Evolutionary conservation across 2,797 vertebrate genomes (phyloP), one percentile per base, ranked within the genome.

Genomic region (Melanotaenia trifasciata): DNA sequence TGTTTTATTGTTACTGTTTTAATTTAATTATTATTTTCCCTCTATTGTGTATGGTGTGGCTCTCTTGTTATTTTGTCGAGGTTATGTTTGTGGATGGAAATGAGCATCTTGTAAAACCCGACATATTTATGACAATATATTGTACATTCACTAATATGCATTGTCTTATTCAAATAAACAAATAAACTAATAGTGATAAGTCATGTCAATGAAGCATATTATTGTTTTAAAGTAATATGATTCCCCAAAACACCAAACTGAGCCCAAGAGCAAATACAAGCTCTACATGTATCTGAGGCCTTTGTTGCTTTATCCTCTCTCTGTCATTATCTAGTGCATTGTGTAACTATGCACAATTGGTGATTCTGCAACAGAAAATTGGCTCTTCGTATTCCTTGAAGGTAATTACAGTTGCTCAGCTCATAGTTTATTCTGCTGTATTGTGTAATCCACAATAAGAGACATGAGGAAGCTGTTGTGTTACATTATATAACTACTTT

Each of bases 261-360:
- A 47, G 30, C 33, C 22, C 10, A 51, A 47, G 22, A 53, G 50
- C 11, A 50, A 53, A 53, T 53, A 4, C 0, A 24, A 3, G 50
- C n/a, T 12, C n/a, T 9, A 53, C 22, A 13, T 50, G 20, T 53
- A 13, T 26, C 22, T 51, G 36, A 54, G 11, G 3, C 30, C 32
- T 53, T 45, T 9, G n/a, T 18, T 63, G 5, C 54, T 59, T 67
- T 51, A 5, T 12, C 40, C 4, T 67, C 10, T 69, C 53, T 63
- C 1, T 67, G 50, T 28, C 32, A 58, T 50, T 40, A 14, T 12
- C 67, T n/a, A 57, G n/a, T 70, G 47, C n/a, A 13, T 64, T 75
- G 60, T 47, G 33, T 40, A 36, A 59, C 18, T 5, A 18, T 36
- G 53, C 36, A 67, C 47, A 73, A 58, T 62, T 13, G 7, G 11